Base-by-base conservation (phyloP, 2,797 vertebrate species). In the Decapterus maruadsi region DNA sequence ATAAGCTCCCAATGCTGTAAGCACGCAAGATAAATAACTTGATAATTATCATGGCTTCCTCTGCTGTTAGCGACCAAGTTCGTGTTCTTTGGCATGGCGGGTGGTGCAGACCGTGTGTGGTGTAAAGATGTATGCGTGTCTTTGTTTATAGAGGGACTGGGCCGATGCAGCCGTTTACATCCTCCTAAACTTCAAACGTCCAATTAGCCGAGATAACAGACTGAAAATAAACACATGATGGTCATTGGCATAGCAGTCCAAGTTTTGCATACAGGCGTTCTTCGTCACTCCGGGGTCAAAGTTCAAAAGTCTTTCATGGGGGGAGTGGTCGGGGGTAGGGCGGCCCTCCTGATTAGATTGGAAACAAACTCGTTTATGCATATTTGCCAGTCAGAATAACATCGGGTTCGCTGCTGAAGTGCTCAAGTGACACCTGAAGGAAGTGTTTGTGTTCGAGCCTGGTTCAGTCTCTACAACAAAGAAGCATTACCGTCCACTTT, bases 241-340 rank as follows among this genome's bases (percentile, higher is more conserved):
- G 60, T 86, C 80, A 88, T 89, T 91, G 81, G 88, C 85, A 88
- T 81, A 85, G 84, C 86, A 84, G 84, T 90, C 82, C 82, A 64
- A 68, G 81, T 54, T 92, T 93, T 91, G 90, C 91, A 94, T 92
- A 90, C 88, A 82, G 68, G 83, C 77, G 68, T 87, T 90, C 66
- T 69, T 89, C 72, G 59, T 77, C 78, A 58, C 57, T 84, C 83
- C 68, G 64, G 50, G 68, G 75, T 85, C 72, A 82, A 71, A 84
- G 88, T 90, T 89, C 84, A 84, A 77, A 81, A 62, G 86, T 82
- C 78, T 71, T 83, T 68, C 62, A 80, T 74, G 54, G 54, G 56
- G 26, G 64, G 64, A 86, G 80, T 71, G 73, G 75, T 6, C 61
- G 50, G 62, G 66, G 72, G 60, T 17, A 55, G 9, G 72, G 46